Conservation (phyloP, 2,797 vertebrate genomes). For the Anniella stebbinsi region DNA sequence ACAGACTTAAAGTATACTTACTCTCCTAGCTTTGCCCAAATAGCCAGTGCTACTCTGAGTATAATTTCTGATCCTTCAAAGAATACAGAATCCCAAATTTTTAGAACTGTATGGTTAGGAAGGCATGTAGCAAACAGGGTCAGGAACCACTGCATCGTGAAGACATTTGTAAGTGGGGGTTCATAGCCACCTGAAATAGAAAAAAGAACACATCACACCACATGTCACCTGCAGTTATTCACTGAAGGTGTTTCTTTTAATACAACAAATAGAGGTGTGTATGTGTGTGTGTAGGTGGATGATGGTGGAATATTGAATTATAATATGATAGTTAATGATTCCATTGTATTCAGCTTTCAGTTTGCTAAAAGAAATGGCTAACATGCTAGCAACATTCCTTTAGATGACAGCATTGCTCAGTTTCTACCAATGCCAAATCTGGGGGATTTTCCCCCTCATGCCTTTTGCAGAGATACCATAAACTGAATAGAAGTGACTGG, state of each 20-base stretch:
- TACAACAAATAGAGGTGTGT: not conserved
- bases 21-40: conserved; percentile 97
- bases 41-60: conserved; percentile 93
- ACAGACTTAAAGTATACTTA: conserved; percentile 79
- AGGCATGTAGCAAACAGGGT: conserved; percentile 98
- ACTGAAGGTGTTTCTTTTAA: conserved; percentile 19
- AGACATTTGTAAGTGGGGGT: conserved; percentile 97
- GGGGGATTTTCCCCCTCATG: not conserved
- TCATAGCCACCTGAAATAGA: conserved; percentile 91
- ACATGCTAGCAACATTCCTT: not conserved
- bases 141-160: conserved; percentile 99
- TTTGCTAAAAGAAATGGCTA: conserved; percentile 3
- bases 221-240: not conserved
- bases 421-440: not conserved
- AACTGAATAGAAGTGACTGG: not conserved
- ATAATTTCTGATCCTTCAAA: conserved; percentile 98
- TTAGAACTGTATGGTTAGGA: conserved; percentile 93
- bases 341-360: not conserved
- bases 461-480: not conserved
- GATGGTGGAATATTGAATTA: not conserved
- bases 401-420: not conserved
- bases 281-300: not conserved
- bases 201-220: not conserved
- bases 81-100: conserved; percentile 99
- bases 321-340: not conserved